Percentiles rank a stretch among this genome's conserved stretches.
Conservation (phyloP, 2,888 invertebrate species). For the Macaria notata region DNA sequence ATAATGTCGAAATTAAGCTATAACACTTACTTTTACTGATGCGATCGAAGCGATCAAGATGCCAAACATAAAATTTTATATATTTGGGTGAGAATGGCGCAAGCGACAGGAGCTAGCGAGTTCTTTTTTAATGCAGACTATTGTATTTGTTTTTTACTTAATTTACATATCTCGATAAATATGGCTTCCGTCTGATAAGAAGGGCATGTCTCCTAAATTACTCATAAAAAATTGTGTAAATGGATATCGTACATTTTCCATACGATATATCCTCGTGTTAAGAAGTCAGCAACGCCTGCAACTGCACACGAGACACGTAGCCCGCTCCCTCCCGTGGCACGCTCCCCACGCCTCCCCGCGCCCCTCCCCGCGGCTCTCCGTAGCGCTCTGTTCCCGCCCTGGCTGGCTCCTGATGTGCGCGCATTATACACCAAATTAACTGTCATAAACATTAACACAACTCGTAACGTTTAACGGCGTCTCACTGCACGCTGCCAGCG, state of each 20-base stretch:
- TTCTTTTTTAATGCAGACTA: background rate
- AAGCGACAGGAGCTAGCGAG: slow-evolving; percentile 37
- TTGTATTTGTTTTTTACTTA: too few species aligned
- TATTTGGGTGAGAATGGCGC: slow-evolving; percentile 48
- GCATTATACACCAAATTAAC: slow-evolving; percentile 71
- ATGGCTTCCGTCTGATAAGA: too few species aligned
- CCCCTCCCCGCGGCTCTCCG: slow-evolving; percentile 44
- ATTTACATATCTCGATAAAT: too few species aligned
- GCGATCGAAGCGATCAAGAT: slow-evolving; percentile 58
- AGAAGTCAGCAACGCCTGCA: too few species aligned
- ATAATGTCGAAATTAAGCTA: slow-evolving; percentile 77
- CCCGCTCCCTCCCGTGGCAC: too few species aligned
- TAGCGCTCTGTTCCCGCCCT: slow-evolving; percentile 62
- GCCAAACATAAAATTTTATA: slow-evolving; percentile 77
- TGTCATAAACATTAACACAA: slow-evolving; percentile 73
- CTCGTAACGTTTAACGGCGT: slow-evolving; percentile 58
- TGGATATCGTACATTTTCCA: too few species aligned
- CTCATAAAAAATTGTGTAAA: too few species aligned
- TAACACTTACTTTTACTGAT: slow-evolving; percentile 71
- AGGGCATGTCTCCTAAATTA: too few species aligned
- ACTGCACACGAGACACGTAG: too few species aligned
- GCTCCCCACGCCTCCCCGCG: slow-evolving; percentile 7
- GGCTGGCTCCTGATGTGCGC: slow-evolving; percentile 65
- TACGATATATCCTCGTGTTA: too few species aligned
- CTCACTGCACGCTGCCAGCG: too few species aligned